These are phyloP conservation scores for Mobula birostris DNA, from an alignment of 2,113 vertebrate genomes.

Conservation along the genomic window DNA sequence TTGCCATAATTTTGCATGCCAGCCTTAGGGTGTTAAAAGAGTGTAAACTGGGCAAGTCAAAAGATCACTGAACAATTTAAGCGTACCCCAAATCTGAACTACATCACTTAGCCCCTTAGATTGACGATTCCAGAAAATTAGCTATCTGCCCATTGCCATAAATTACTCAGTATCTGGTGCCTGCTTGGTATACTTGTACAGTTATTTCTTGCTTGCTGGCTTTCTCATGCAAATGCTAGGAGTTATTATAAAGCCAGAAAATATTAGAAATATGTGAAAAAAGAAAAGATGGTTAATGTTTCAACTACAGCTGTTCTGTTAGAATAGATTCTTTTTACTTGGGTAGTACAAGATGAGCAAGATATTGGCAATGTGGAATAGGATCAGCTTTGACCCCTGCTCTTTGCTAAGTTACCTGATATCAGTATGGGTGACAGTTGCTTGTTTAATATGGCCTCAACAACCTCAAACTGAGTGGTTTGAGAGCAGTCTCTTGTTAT, in stretches of 20 bases:
- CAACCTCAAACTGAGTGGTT: background rate
- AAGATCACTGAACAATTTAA: background rate
- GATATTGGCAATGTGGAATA: background rate
- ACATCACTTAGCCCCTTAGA: background rate
- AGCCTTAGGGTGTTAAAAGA: background rate
- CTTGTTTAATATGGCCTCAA: background rate
- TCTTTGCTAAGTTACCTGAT: background rate
- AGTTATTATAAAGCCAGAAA: background rate
- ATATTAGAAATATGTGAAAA: background rate
- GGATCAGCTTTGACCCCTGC: background rate
- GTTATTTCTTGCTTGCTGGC: background rate
- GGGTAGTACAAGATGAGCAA: background rate
- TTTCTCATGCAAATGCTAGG: background rate
- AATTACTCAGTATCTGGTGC: background rate
- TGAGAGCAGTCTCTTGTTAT: background rate
- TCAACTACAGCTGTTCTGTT: background rate
- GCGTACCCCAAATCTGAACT: background rate
- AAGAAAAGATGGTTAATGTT: background rate
- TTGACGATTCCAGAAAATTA: background rate
- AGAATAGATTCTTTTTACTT: background rate
- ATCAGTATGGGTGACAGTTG: background rate
- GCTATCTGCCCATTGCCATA: background rate
- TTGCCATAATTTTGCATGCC: background rate
- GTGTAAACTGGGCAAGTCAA: background rate
- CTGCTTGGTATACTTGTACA: background rate